These are phyloP conservation scores for Chloebia gouldiae DNA, from an alignment of 2,113 vertebrate species.

Conservation along the genomic window DNA sequence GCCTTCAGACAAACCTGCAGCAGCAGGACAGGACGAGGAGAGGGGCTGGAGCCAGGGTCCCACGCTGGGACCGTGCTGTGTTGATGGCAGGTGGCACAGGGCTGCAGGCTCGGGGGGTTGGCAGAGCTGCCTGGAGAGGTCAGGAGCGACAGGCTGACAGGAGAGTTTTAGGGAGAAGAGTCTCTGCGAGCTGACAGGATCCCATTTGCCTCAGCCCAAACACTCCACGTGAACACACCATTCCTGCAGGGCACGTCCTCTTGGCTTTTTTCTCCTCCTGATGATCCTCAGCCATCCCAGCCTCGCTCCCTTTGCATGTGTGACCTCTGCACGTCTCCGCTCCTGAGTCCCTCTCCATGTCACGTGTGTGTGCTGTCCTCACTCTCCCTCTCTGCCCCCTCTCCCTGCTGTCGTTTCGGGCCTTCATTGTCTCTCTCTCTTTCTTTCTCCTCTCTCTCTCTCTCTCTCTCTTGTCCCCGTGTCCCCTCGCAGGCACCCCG, in stretches of 20 bases:
- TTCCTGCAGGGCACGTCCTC: slow-evolving; percentile 5
- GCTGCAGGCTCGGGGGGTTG: neutral
- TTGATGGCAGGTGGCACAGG: neutral
- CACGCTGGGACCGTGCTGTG: accelerated
- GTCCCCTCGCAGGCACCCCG: slow-evolving; percentile 88
- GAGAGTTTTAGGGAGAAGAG: neutral
- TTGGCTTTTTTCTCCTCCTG: neutral
- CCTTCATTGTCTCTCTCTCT: slow-evolving; percentile 76
- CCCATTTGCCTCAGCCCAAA: neutral
- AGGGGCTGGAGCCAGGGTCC: neutral
- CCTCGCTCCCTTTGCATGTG: neutral
- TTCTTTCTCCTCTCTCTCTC: slow-evolving; percentile 71
- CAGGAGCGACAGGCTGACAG: neutral
- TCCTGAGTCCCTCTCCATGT: slow-evolving; percentile 21
- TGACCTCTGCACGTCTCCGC: neutral
- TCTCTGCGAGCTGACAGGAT: neutral
- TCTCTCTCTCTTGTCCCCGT: slow-evolving; percentile 76
- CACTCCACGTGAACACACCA: neutral
- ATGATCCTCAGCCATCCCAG: neutral
- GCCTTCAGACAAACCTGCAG: neutral
- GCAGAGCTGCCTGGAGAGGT: neutral
- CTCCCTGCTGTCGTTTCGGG: slow-evolving; percentile 45
- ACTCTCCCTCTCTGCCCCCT: slow-evolving; percentile 26
- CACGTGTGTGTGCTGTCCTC: slow-evolving; percentile 8
- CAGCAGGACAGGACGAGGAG: neutral